These are phyloP conservation scores for Eulemur mongoz DNA, from an alignment of 2,797 vertebrate species.

Conservation along the genomic window DNA sequence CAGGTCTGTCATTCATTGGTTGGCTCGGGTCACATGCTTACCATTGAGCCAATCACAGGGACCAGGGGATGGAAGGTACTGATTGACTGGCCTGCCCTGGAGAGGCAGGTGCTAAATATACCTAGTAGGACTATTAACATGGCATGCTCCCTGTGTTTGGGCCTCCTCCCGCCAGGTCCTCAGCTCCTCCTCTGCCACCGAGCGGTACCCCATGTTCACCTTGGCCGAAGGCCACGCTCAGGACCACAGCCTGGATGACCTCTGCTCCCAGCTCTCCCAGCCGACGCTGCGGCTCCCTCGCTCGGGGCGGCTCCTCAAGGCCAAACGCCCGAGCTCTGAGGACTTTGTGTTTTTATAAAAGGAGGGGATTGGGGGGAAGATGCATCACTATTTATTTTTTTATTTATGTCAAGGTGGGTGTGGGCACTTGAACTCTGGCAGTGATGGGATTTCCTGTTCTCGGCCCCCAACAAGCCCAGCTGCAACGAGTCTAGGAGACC, in stretches of 20 bases:
- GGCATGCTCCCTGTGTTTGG: too few relatives aligned
- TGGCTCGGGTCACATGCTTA: fast-evolving
- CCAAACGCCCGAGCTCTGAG: constrained; percentile 87
- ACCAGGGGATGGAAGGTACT: not conserved
- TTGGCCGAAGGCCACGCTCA: constrained; percentile 92
- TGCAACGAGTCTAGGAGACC: constrained; percentile 75
- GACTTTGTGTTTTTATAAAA: constrained; percentile 93
- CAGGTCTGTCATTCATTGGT: not conserved
- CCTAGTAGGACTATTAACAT: too few relatives aligned
- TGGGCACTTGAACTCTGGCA: not conserved
- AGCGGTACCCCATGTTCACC: constrained; percentile 95
- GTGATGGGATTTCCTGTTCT: not conserved
- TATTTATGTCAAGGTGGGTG: constrained; percentile 69
- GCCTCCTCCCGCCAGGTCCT: constrained; percentile 85
- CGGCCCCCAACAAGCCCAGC: not conserved
- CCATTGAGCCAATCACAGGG: not conserved
- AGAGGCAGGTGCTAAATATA: not conserved
- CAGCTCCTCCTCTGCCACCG: constrained; percentile 85
- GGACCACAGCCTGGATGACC: constrained; percentile 90
- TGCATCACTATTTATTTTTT: constrained; percentile 78
- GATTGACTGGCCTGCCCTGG: not conserved
- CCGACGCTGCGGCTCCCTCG: constrained; percentile 81
- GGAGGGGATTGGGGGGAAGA: not conserved
- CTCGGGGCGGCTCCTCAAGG: constrained; percentile 77
- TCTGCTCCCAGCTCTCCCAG: constrained; percentile 82